Evolutionary conservation across 2,888 invertebrate genomes (phyloP).

Genomic region (Aquatica leii): DNA sequence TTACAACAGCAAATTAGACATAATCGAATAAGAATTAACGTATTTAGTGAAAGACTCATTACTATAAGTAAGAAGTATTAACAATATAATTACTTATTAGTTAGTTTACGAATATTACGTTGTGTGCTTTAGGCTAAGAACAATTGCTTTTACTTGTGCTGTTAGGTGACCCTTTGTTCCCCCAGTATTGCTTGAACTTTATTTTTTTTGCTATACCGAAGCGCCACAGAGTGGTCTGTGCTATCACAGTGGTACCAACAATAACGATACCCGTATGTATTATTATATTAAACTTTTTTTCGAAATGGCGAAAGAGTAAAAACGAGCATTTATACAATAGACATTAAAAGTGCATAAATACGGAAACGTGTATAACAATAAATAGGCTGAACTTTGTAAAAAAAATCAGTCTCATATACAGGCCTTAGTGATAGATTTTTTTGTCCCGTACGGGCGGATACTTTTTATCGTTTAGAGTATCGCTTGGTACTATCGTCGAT

Average conservation of each 20-base stretch:
- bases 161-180: conserved; percentile 33
- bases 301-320: conserved; percentile 33
- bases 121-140: conserved; percentile 36
- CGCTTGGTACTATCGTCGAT: conserved; percentile 1
- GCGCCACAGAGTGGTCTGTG: conserved; percentile 35
- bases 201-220: conserved; percentile 30
- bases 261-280: conserved; percentile 33
- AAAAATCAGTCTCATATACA: conserved; percentile 55
- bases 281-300: conserved; percentile 12
- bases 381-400: conserved; percentile 44
- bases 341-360: conserved; percentile 36
- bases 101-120: conserved; percentile 28
- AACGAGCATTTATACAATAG: conserved; percentile 26
- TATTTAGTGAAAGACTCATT: conserved; percentile 29
- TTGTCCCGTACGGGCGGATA: conserved; percentile 20
- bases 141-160: conserved; percentile 35
- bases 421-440: conserved; percentile 43
- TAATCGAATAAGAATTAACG: conserved; percentile 25
- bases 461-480: conserved; percentile 11
- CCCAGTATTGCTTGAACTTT: conserved; percentile 33
- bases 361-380: conserved; percentile 35
- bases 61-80: conserved; percentile 33
- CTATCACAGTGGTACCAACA: conserved; percentile 37
- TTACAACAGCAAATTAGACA: conserved; percentile 36
- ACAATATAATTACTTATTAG: conserved; percentile 30